These are phyloP conservation scores for Drosophila ohnishii DNA, from an alignment of 1,140 invertebrate species.

Conservation along the genomic window DNA sequence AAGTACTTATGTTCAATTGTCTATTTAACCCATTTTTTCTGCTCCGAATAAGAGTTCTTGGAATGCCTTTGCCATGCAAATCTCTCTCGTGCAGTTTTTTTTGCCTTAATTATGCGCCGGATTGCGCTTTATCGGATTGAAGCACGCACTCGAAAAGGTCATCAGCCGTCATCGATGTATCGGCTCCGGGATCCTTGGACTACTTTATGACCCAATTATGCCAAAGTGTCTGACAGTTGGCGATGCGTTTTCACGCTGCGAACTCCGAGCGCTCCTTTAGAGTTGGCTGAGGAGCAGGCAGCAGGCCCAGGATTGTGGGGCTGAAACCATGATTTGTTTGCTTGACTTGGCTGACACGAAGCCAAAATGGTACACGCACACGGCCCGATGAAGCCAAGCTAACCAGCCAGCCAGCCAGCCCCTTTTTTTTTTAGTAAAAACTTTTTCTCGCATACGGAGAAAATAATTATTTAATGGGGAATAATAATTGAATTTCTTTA, in stretches of 20 bases:
- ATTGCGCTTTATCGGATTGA: conserved; percentile 39
- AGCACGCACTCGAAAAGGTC: conserved; percentile 51
- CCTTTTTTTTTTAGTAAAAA: conserved; percentile 21
- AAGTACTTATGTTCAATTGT: not conserved
- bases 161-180: conserved; percentile 55
- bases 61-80: conserved; percentile 29
- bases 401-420: not conserved
- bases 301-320: not conserved
- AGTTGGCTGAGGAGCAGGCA: conserved; percentile 1
- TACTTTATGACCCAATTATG: conserved; percentile 80
- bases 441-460: conserved; percentile 7
- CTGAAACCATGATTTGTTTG: conserved; percentile 48
- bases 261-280: conserved; percentile 12
- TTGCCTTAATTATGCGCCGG: conserved; percentile 37
- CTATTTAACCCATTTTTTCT: conserved; percentile 1
- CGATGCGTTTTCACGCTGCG: conserved; percentile 66
- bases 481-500: not conserved
- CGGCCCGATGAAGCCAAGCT: not conserved
- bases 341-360: conserved; percentile 48
- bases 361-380: conserved; percentile 34
- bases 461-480: conserved; percentile 4
- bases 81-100: conserved; percentile 23
- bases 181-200: conserved; percentile 61
- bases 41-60: conserved; percentile 5
- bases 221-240: conserved; percentile 77